Percentiles rank a stretch among this genome's conserved stretches.
These are phyloP conservation scores for Ectropis grisescens DNA, from an alignment of 1,140 invertebrate species.

Conservation along the genomic window DNA sequence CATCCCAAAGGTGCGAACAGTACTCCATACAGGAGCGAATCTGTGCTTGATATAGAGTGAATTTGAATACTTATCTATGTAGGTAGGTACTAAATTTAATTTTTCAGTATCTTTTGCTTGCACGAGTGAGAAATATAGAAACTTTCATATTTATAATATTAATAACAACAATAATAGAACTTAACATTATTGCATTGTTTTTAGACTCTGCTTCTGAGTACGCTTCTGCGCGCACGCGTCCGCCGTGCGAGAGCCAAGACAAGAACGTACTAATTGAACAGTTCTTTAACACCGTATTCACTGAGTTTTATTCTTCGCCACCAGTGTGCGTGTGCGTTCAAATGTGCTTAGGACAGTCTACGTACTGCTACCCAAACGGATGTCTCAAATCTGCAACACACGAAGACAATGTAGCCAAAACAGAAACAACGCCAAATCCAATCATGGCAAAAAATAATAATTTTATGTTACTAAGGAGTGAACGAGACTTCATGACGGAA, in stretches of 20 bases:
- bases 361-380: constrained; percentile 54
- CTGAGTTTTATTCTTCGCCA: constrained; percentile 34
- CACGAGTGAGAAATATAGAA: no score
- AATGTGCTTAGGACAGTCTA: constrained; percentile 38
- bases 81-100: no score
- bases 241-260: constrained; percentile 10
- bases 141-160: no score
- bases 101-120: no score
- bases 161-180: no score
- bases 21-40: no score
- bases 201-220: no score
- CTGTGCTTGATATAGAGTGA: no score
- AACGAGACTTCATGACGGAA: constrained; percentile 8
- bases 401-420: constrained; percentile 10
- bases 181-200: no score
- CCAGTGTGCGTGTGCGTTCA: constrained; percentile 47
- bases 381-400: constrained; percentile 28
- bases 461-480: constrained; percentile 22
- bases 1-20: no score
- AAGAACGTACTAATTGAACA: constrained; percentile 32
- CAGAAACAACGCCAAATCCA: constrained; percentile 6
- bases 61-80: no score
- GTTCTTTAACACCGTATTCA: constrained; percentile 49
- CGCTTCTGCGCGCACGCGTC: no score
- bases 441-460: constrained; percentile 19